Evolutionary conservation across 2,888 invertebrate genomes (phyloP), one percentile per base, ranked within the genome.

Genomic region (Melinopterus prodromus): DNA sequence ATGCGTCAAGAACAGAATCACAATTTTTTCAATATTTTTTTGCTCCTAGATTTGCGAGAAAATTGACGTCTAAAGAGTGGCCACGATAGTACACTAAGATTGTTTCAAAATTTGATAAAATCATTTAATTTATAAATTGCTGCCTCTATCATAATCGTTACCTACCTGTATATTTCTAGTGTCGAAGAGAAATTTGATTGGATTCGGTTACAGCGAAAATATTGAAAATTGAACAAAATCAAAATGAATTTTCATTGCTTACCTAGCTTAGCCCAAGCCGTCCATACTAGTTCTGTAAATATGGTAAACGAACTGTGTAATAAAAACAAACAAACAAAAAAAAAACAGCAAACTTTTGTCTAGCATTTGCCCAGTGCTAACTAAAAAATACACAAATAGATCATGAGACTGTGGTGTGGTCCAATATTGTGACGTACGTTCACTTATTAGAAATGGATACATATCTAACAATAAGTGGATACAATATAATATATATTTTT

Each of bases 351-450:
- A 78, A 80, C 16, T 15, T 83, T 81, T 80, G 71, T 77, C 78
- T 79, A 80, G 80, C 80, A 75, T 80, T 35, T 72, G 79, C 80
- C 79, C 79, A 80, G 69, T 74, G 76, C 75, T 74, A 74, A 12
- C 37, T 74, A 6, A 26, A 74, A 26, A 74, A 36, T 74, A 79
- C 78, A 77, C 77, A 72, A 79, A 79, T 81, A 79, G 81, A 79
- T 69, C 79, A 81, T 86, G 88, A 88, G 88, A 88, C 88, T 89
- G 88, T 86, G 86, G 88, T 86, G 87, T 88, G 89, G 89, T 89
- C 89, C 89, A 89, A 89, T 81, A 85, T 84, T 84, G 83, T 83
- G 83, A 85, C 82, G 84, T 86, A 86, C 83, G 83, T 85, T 86
- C 83, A 86, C 85, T 85, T 86, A 85, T 85, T 53, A 53, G 53